Conservation (phyloP, 2,888 invertebrate genomes). For the Drosophila falleni region DNA sequence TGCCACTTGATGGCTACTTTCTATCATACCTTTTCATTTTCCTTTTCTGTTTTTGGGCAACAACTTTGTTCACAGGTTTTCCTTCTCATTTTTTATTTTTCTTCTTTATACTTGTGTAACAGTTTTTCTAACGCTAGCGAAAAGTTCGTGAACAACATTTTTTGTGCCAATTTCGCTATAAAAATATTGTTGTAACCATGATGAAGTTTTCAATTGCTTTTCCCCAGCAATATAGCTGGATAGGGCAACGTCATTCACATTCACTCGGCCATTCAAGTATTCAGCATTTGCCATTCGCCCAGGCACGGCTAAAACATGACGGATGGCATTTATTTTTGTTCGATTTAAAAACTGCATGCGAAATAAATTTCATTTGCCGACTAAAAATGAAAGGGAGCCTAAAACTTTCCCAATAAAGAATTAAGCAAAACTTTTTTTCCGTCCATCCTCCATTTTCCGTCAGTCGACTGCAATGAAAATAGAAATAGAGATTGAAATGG, state of each 20-base stretch:
- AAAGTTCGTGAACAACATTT: conserved; percentile 78
- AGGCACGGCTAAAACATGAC: conserved; percentile 45
- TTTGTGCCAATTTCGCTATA: conserved; percentile 78
- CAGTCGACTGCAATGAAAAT: conserved; percentile 15
- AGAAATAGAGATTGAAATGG: conserved; percentile 14
- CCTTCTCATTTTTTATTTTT: background rate
- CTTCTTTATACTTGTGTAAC: conserved; percentile 23
- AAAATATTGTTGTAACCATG: conserved; percentile 80
- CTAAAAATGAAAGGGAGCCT: conserved; percentile 10
- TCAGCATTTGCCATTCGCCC: conserved; percentile 9
- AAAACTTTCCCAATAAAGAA: conserved; percentile 71
- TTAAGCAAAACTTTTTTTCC: conserved; percentile 42
- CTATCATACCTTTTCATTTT: conserved; percentile 9
- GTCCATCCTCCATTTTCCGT: background rate
- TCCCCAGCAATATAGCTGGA: conserved; percentile 44
- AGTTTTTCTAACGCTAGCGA: conserved; percentile 62
- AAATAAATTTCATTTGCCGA: conserved; percentile 68
- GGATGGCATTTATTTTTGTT: conserved; percentile 75
- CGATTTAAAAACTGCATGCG: conserved; percentile 73
- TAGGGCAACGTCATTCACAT: conserved; percentile 14
- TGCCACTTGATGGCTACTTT: conserved; percentile 44
- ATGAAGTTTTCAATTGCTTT: conserved; percentile 81
- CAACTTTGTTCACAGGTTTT: conserved; percentile 32
- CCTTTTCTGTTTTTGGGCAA: conserved; percentile 5
- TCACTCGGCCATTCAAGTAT: background rate